Evolutionary conservation across 1,140 invertebrate species (phyloP), one percentile per base, ranked within the genome.

Genomic region (Micrasema longulum): DNA sequence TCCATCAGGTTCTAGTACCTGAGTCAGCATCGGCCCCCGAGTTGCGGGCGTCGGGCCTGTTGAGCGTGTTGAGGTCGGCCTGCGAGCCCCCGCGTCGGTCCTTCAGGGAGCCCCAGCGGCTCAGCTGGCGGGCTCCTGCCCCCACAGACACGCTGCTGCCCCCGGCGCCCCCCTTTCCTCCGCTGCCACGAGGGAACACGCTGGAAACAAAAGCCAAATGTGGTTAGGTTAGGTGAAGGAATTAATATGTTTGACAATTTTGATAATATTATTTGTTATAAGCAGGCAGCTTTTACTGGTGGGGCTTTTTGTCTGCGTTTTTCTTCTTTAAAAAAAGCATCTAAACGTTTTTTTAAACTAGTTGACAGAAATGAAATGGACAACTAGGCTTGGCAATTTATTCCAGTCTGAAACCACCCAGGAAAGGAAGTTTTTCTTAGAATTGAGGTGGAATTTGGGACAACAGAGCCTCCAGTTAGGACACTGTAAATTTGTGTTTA

Each of bases 81-180:
- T 91, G 89, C 3, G 88, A 88, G 16, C 72, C 81, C 71, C 85
- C 87, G 22, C 89, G 80, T 53, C 91, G 86, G 76, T 92, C 92
- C 83, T 93, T 93, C 11, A 93, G 81, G 3, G 92, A 93, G 45
- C 92, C 92, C 92, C 92, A 93, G 26, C 91, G 87, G 2, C 90
- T 89, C 80, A 92, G 91, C 81, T 89, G 90, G 64, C 90, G 88
- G n/a, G 53, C 67, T 5, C 48, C 31, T 1, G 60, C 38, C 35
- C 68, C 74, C 18, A 77, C 77, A 22, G 76, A 71, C 14, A 77
- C 72, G 18, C 73, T 76, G 16, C 71, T 79, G 5, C 78, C 80
- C 14, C 72, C 72, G 0, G 53, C 75, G 41, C 73, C 69, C n/a
- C 90, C 90, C 80, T 92, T 92, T 11, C 90, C 91, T 35, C 91